Evolutionary conservation across 2,888 invertebrate species (phyloP).

Genomic region (Yponomeuta evonymella): DNA sequence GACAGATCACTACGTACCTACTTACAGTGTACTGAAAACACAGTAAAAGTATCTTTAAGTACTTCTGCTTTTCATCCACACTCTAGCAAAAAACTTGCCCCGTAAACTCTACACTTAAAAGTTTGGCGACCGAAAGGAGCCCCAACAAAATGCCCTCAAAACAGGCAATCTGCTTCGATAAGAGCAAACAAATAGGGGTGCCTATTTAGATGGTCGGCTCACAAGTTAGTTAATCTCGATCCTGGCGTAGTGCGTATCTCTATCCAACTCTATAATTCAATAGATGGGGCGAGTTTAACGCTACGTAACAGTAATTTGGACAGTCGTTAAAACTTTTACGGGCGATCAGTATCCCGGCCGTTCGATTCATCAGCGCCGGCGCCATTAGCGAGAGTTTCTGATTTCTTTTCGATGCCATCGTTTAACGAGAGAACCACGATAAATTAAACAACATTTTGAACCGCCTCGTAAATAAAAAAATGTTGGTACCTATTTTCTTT

Average conservation of each 20-base stretch:
- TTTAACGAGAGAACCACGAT: conserved; percentile 17
- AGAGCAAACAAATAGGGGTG: not conserved
- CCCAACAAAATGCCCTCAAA: not conserved
- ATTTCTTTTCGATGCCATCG: conserved; percentile 33
- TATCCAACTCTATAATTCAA: conserved; percentile 25
- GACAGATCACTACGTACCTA: too few species aligned
- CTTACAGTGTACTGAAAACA: too few species aligned
- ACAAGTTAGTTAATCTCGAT: not conserved
- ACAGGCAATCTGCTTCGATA: not conserved
- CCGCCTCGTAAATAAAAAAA: conserved; percentile 1
- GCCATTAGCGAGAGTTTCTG: conserved; percentile 41
- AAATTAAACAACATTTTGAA: conserved; percentile 4
- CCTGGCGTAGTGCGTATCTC: conserved; percentile 20
- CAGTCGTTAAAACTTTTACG: conserved; percentile 52
- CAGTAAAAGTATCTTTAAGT: too few species aligned
- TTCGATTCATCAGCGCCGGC: conserved; percentile 39
- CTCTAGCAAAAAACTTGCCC: too few species aligned
- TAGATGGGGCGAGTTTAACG: conserved; percentile 33
- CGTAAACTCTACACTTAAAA: not conserved
- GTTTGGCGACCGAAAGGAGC: not conserved
- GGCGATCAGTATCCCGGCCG: conserved; percentile 37
- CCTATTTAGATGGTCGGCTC: not conserved
- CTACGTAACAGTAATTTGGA: conserved; percentile 43
- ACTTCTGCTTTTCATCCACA: too few species aligned
- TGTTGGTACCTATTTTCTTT: not conserved